Base-by-base conservation (phyloP, 1,140 invertebrate species). In the Drosophila hydei region DNA sequence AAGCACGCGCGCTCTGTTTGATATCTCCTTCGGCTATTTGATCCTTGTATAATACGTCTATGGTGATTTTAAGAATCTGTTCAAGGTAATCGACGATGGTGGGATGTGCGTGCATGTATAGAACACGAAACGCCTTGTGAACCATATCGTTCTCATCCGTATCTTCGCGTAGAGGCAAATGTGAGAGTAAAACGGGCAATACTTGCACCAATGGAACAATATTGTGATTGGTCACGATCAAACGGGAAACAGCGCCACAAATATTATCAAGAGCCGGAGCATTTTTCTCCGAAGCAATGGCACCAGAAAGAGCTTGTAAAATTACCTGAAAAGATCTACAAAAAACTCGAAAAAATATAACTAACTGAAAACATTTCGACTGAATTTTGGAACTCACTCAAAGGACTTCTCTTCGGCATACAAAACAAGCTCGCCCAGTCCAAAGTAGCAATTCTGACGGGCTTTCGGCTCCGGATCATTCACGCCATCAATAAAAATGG, bases 401-500 rank as follows among this genome's bases (percentile, higher is more conserved):
- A 78, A 91, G 18, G 91, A 90, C 33, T 84, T 91, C 11, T 90
- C 75, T 38, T 84, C 83, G 4, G 83, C 94, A 89, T 95, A 90
- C 1, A 94, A 88, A 27, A 93, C 94, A 43, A 97, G 92, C 84
- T 97, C 95, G 9, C 96, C 96, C 21, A 97, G 91, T 21, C 95
- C 96, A 92, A 93, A 97, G 38, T 95, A 94, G 0, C 95, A 93
- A 92, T 97, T 97, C 79, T 96, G 96, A 19, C 96, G 92, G 2
- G 96, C 95, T 36, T 75, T 76, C 91, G 96, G 94, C 74, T 94
- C 93, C 3, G 92, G 64, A 91, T 97, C 95, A 51, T 91, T 92
- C 0, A 93, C 92, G 14, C 93, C 92, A 58, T 90, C 92, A 12
- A 95, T 91, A 67, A 96, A 94, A 18, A 95, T 72, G 9, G 95